Conservation (phyloP, 2,888 invertebrate genomes). For the Globia sparganii region DNA sequence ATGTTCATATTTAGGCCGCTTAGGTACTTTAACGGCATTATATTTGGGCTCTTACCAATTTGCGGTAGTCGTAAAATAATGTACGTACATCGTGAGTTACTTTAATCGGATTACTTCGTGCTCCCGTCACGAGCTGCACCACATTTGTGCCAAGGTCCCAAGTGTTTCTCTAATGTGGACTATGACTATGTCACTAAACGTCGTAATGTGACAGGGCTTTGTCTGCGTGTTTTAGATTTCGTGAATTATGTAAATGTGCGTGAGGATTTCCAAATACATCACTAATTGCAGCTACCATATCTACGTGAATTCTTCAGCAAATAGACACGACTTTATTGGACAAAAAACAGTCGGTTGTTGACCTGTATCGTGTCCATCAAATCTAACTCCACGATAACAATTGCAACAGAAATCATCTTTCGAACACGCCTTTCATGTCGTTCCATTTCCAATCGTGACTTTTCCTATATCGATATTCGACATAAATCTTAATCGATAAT, state of each 20-base stretch:
- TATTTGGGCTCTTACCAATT: constrained; percentile 54
- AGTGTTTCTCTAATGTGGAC: constrained; percentile 77
- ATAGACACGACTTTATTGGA: not conserved
- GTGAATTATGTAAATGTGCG: constrained; percentile 32
- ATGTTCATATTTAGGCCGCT: constrained; percentile 36
- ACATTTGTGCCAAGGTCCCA: constrained; percentile 82
- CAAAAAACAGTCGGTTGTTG: constrained; percentile 16
- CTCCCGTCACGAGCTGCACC: constrained; percentile 77
- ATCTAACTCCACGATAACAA: constrained; percentile 37
- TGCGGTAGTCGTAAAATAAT: constrained; percentile 58
- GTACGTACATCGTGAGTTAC: constrained; percentile 62
- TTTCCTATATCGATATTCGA: constrained; percentile 68
- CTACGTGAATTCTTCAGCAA: constrained; percentile 1
- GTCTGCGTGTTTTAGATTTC: constrained; percentile 29
- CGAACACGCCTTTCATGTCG: constrained; percentile 44
- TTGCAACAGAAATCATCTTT: constrained; percentile 47
- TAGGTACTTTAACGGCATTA: constrained; percentile 36
- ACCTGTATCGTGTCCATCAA: constrained; percentile 29
- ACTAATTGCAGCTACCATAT: constrained; percentile 9
- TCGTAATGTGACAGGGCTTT: constrained; percentile 65
- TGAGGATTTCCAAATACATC: constrained; percentile 9
- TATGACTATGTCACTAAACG: constrained; percentile 49
- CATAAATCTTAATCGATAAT: constrained; percentile 70
- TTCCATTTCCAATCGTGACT: constrained; percentile 64
- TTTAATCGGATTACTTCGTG: constrained; percentile 76